phyloP scores from a whole-genome alignment of 1,140 invertebrate genomes.

The Nephila pilipes region DNA sequence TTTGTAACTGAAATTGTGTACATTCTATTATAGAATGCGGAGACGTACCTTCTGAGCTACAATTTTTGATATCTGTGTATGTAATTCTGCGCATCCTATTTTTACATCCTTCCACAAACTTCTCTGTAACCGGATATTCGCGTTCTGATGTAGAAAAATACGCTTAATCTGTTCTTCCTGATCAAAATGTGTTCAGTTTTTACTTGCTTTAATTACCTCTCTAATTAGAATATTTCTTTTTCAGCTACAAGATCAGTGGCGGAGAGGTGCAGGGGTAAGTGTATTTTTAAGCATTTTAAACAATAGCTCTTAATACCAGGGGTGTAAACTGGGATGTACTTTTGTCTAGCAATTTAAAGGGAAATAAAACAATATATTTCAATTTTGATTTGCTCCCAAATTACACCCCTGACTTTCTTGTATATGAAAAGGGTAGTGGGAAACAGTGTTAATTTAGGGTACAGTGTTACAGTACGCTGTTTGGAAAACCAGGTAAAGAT shows the following conservation, averaged over 20 bases:
- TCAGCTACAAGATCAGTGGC: constrained; percentile 46
- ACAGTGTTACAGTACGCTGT: constrained; percentile 9
- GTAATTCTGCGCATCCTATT: background rate
- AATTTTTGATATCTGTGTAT: background rate
- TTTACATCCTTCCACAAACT: background rate
- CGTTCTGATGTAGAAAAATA: background rate
- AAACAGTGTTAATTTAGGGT: constrained; percentile 47
- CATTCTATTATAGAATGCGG: background rate
- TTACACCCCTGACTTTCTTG: background rate
- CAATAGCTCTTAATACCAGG: too few relatives aligned
- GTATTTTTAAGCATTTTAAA: background rate
- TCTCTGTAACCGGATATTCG: background rate
- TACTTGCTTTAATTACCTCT: background rate
- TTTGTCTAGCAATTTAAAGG: background rate
- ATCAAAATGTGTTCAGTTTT: background rate
- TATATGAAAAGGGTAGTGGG: constrained; percentile 16
- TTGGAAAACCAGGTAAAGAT: background rate
- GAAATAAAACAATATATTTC: background rate
- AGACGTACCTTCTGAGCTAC: background rate
- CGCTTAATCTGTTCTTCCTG: background rate
- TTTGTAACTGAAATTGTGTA: too few relatives aligned
- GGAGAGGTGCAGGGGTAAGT: constrained; percentile 58
- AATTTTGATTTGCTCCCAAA: background rate
- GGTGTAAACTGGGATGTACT: background rate
- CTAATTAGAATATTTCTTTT: constrained; percentile 42